Evolutionary conservation across 2,797 vertebrate genomes (phyloP).

Genomic region (Chanos chanos): DNA sequence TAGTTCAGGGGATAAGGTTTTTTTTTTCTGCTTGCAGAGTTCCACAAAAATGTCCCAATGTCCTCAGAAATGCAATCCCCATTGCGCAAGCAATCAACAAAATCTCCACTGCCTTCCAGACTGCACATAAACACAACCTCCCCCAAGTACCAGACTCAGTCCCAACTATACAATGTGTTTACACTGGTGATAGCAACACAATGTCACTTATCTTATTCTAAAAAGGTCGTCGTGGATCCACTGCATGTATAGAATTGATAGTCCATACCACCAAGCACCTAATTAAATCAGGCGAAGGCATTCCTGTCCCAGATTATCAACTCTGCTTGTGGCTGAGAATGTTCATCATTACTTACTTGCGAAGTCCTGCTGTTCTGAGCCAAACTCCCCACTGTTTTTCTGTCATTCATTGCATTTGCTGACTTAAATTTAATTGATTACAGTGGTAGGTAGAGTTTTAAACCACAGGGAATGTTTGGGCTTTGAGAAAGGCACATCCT

Average conservation of each 20-base stretch:
- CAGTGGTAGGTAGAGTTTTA: neutral
- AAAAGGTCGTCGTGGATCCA: no score
- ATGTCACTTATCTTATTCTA: no score
- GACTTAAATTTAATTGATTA: conserved; percentile 21
- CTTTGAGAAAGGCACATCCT: conserved; percentile 21
- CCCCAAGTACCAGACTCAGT: neutral
- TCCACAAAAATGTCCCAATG: neutral
- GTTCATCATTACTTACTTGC: neutral
- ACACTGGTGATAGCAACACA: neutral
- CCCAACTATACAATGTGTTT: neutral
- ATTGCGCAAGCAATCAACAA: neutral
- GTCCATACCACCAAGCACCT: neutral
- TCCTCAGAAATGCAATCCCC: conserved; percentile 8
- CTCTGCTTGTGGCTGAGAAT: no score
- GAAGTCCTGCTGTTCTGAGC: neutral
- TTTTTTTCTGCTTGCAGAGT: neutral
- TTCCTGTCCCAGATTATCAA: neutral
- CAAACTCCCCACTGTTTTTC: conserved; percentile 11
- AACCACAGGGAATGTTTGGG: conserved; percentile 7
- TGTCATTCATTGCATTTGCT: conserved; percentile 20
- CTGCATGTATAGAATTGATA: neutral
- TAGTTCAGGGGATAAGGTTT: conserved; percentile 24
- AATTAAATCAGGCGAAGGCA: neutral
- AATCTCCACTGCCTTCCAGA: neutral
- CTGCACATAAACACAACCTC: conserved; percentile 7